Evolutionary conservation across 2,888 invertebrate genomes (phyloP), one percentile per base, ranked within the genome.

Genomic region (Cheilosia variabilis): DNA sequence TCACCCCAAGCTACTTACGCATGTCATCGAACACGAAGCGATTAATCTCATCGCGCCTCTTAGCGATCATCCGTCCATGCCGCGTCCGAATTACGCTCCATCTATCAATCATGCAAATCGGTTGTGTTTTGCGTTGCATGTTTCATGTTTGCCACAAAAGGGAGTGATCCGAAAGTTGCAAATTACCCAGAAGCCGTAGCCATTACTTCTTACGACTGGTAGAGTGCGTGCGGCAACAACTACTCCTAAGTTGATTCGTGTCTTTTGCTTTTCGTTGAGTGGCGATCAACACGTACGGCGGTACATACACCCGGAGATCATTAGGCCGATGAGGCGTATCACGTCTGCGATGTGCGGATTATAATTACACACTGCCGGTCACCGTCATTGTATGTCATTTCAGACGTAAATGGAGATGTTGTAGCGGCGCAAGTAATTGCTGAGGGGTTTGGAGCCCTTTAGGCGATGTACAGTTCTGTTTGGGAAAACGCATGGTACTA

Each of bases 381-480:
- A 2, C 34, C 6, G 31, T 55, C 31, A 63, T 73, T 73, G n/a
- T 34, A 69, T 62, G 62, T 77, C 68, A 77, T 77, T 77, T 68
- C 34, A 24, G 45, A 45, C 62, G 22, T 45, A 55, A 62, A 37
- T 57, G 47, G 15, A 24, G 15, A 27, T 50, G n/a, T 47, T 52
- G 66, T n/a, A 43, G 43, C 27, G 47, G 37, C 52, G 7, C 52
- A 13, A 53, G 58, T 69, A 53, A 69, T 53, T 60, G 53, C 17
- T 41, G 45, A 24, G 53, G 17, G 19, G 24, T 52, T 15, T 53
- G 27, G 10, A 47, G n/a, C 37, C 37, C 34, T 41, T 6, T 2
- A 13, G 58, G 58, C 57, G 13, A 5, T 52, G 24, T 19, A 34
- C n/a, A 55, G 47, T 19, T 45, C 45, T 7, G n/a, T 45, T 17